Conservation (phyloP, 2,797 vertebrate species). For the Xyrichtys novacula region DNA sequence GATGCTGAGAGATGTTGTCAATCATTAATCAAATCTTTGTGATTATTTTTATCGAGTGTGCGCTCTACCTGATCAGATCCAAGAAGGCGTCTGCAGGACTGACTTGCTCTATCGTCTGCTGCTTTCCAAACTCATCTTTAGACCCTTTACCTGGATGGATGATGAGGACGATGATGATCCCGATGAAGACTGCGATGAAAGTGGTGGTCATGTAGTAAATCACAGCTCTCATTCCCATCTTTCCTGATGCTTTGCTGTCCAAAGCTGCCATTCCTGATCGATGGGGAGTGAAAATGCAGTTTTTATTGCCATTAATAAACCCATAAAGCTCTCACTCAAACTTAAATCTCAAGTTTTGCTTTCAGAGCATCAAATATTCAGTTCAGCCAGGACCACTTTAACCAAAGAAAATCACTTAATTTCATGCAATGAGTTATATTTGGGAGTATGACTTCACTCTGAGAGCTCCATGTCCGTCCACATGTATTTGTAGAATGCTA, state of each 20-base stretch:
- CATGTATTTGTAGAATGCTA: too few species aligned
- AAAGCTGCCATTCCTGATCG: constrained; percentile 93
- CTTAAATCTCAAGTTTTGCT: too few species aligned
- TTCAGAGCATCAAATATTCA: too few species aligned
- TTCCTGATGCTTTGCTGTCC: constrained; percentile 97
- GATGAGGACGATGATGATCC: constrained; percentile 96
- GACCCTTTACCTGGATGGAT: constrained; percentile 97
- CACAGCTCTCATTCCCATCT: constrained; percentile 97
- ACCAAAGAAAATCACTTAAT: too few species aligned
- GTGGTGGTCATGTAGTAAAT: constrained; percentile 98
- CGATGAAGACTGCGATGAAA: constrained; percentile 95
- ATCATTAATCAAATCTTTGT: background rate
- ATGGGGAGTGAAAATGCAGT: constrained; percentile 3
- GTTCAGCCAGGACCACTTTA: too few species aligned
- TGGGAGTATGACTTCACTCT: too few species aligned
- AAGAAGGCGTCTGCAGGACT: constrained; percentile 96
- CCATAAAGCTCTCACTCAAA: too few species aligned
- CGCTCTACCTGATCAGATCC: constrained; percentile 94
- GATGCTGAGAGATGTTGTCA: background rate
- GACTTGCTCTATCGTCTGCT: constrained; percentile 93
- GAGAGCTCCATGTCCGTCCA: too few species aligned
- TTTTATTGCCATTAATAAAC: background rate
- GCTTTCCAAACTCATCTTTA: constrained; percentile 95
- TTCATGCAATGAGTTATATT: too few species aligned
- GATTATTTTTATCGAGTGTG: background rate